Evolutionary conservation across 2,888 invertebrate genomes (phyloP), one percentile per base, ranked within the genome.

Genomic region (Apodemia hepburni): DNA sequence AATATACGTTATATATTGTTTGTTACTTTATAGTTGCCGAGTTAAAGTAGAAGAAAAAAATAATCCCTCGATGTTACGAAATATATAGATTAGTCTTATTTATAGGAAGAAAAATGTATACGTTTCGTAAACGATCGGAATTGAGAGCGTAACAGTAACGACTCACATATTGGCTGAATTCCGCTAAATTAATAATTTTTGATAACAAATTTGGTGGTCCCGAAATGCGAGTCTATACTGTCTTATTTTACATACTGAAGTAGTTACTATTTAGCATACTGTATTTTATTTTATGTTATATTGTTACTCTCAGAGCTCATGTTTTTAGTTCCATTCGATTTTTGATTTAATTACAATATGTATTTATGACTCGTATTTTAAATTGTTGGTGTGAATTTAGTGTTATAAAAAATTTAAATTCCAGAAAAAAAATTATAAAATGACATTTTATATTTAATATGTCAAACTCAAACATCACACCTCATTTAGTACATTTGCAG

Each of bases 171-270:
- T 74, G 77, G 42, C 33, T 58, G 9, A 64, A 62, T 63, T 64
- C 68, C 64, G 61, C 61, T 60, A 63, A 63, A 66, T 66, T 67
- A 58, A 64, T 42, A 11, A 38, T 59, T 67, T 59, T 67, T 69
- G 64, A 68, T 68, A 47, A 47, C 61, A 65, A 65, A 62, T 47
- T 47, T 47, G 65, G 70, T 71, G 71, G 73, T 70, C 68, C 70
- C 64, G 73, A 74, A 74, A 78, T 79, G 82, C 80, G 70, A 72
- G 80, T 82, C 83, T 80, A 77, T 77, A 79, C 83, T 78, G 73
- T 71, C 70, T 63, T 90, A 90, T 91, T 90, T 90, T 90, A 87
- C 86, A 89, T 87, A 89, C 89, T 82, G 85, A 89, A 84, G 86
- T 88, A 90, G 89, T 84, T 83, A 84, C 78, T 83, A 81, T 73